Conservation (phyloP, 2,888 invertebrate genomes). For the Griposia aprilina region DNA sequence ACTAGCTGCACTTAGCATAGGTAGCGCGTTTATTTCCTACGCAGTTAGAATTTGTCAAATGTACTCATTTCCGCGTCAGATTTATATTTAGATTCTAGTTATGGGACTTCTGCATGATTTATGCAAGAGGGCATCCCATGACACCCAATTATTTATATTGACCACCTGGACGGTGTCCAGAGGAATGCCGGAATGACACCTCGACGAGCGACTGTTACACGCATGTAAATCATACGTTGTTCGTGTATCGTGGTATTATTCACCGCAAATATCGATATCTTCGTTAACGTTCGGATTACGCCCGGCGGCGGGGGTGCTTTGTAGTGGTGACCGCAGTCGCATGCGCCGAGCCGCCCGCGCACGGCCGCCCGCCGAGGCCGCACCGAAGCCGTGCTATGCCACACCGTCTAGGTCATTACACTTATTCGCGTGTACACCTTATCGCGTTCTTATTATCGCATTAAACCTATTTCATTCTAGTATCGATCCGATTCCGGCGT, state of each 20-base stretch:
- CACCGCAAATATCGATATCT: slow-evolving; percentile 89
- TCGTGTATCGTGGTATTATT: slow-evolving; percentile 80
- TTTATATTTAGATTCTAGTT: slow-evolving; percentile 42
- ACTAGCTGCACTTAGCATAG: slow-evolving; percentile 17
- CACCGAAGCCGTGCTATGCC: slow-evolving; percentile 85
- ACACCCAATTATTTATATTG: slow-evolving; percentile 76
- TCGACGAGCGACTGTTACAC: slow-evolving; percentile 70
- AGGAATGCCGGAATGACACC: slow-evolving; percentile 80
- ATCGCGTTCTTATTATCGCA: slow-evolving; percentile 89
- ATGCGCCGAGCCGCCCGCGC: slow-evolving; percentile 86
- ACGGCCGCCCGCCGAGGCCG: slow-evolving; percentile 84
- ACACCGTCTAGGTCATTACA: slow-evolving; percentile 87
- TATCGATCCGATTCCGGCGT: slow-evolving; percentile 85
- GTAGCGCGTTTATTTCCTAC: slow-evolving; percentile 27
- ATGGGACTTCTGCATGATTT: slow-evolving; percentile 59
- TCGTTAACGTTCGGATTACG: slow-evolving; percentile 87
- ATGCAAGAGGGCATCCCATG: slow-evolving; percentile 60
- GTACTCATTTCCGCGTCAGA: slow-evolving; percentile 32
- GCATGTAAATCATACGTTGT: slow-evolving; percentile 79
- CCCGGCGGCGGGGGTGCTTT: slow-evolving; percentile 81
- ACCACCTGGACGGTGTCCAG: slow-evolving; percentile 85
- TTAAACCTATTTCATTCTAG: slow-evolving; percentile 87
- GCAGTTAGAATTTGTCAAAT: slow-evolving; percentile 29
- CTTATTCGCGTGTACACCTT: slow-evolving; percentile 89
- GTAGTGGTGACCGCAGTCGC: slow-evolving; percentile 86